These are phyloP conservation scores for Sebastes minor DNA, from an alignment of 2,797 vertebrate species.

Conservation along the genomic window DNA sequence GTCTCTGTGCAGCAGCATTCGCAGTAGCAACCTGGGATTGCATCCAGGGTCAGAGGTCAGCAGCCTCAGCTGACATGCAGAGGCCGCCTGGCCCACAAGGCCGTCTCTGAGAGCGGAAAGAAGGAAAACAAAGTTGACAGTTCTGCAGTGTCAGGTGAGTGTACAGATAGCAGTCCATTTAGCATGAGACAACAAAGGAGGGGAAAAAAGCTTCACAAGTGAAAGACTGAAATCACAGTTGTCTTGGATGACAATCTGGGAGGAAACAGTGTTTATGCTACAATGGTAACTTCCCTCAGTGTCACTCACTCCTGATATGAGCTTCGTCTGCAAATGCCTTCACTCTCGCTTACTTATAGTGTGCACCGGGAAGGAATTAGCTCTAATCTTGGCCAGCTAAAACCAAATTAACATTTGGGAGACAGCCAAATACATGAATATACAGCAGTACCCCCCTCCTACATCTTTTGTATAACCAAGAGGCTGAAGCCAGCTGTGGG, in stretches of 20 bases:
- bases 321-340: constrained; percentile 85
- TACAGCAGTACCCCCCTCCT: constrained; percentile 82
- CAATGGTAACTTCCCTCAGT: constrained; percentile 80
- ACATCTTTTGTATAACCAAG: constrained; percentile 82
- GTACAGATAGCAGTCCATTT: constrained; percentile 58
- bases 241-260: constrained; percentile 74
- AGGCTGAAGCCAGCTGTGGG: constrained; percentile 83
- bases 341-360: constrained; percentile 85
- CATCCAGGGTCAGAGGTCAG: constrained; percentile 89
- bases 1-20: constrained; percentile 85
- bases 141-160: constrained; percentile 89
- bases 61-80: constrained; percentile 88
- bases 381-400: constrained; percentile 90
- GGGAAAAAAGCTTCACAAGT: constrained; percentile 21
- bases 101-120: constrained; percentile 83
- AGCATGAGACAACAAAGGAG: constrained; percentile 54
- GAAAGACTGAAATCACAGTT: constrained; percentile 46
- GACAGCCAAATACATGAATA: constrained; percentile 88
- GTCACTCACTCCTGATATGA: constrained; percentile 76
- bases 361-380: constrained; percentile 88
- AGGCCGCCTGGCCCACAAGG: constrained; percentile 80
- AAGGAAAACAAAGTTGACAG: constrained; percentile 79
- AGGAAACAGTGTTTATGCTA: constrained; percentile 72
- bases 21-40: constrained; percentile 90
- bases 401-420: constrained; percentile 91